A percentile compares a stretch with the other conserved stretches of the same genome.
phyloP scores from a whole-genome alignment of 2,113 vertebrate species.

The Spilogale gracilis region DNA sequence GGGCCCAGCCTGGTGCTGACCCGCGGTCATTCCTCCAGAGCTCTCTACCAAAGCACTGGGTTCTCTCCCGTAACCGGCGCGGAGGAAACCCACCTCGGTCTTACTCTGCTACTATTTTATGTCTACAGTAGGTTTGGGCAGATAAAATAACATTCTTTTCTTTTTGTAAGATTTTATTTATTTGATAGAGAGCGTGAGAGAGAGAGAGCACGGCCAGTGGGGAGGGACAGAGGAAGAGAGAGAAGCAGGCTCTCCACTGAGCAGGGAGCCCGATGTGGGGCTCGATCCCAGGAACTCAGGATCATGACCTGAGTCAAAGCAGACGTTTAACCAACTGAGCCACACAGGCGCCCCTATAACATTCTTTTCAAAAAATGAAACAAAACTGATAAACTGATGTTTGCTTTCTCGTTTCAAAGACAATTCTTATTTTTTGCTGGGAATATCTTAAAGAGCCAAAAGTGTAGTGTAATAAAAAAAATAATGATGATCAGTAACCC shows the following conservation, averaged over 20 bases:
- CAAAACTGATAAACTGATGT: not conserved
- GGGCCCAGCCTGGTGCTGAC: too few species aligned
- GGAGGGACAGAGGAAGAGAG: not conserved
- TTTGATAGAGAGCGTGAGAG: not conserved
- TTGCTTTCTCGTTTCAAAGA: slow-evolving; percentile 39
- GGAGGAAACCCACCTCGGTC: not conserved
- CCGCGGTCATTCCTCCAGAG: not conserved
- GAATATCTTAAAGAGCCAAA: slow-evolving; percentile 33
- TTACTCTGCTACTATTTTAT: not conserved
- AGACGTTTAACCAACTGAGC: not conserved
- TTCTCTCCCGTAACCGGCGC: not conserved
- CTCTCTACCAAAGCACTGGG: not conserved
- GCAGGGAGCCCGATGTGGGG: not conserved
- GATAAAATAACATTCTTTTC: not conserved
- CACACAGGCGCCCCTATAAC: not conserved
- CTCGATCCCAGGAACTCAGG: not conserved
- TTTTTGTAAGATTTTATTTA: not conserved
- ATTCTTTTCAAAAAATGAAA: not conserved
- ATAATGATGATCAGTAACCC: slow-evolving; percentile 41
- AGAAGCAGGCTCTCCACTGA: not conserved
- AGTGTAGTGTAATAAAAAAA: not conserved
- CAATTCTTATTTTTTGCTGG: not conserved
- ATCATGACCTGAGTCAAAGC: not conserved
- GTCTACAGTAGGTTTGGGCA: not conserved
- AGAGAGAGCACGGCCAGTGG: not conserved